These are phyloP conservation scores for Nineta flava DNA, from an alignment of 2,888 invertebrate genomes.

Conservation along the genomic window DNA sequence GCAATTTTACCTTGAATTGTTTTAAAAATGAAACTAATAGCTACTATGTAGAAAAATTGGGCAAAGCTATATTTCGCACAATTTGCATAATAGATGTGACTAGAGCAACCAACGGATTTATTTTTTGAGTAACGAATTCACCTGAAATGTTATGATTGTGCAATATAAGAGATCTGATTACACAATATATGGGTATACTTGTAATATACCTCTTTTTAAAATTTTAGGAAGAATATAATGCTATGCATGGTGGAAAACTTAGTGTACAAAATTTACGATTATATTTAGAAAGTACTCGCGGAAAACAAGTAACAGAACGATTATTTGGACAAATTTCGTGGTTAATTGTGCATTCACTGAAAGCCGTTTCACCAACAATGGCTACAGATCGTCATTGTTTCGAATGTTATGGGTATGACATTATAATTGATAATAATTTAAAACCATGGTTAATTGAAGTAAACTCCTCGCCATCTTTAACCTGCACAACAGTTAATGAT, in stretches of 20 bases:
- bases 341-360: conserved; percentile 83
- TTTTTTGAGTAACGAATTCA: too few relatives aligned
- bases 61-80: too few relatives aligned
- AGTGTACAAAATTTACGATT: conserved; percentile 80
- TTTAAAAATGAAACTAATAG: too few relatives aligned
- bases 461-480: conserved; percentile 90
- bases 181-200: too few relatives aligned
- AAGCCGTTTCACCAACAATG: conserved; percentile 84
- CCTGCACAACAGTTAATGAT: conserved; percentile 89
- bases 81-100: too few relatives aligned
- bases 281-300: conserved; percentile 80
- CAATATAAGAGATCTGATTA: too few relatives aligned
- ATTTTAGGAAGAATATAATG: conserved; percentile 76
- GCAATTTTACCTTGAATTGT: too few relatives aligned
- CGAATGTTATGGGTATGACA: conserved; percentile 92
- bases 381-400: conserved; percentile 85
- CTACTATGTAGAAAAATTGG: too few relatives aligned
- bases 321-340: conserved; percentile 79
- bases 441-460: conserved; percentile 91
- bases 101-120: too few relatives aligned
- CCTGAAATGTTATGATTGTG: too few relatives aligned
- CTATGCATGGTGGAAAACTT: conserved; percentile 87
- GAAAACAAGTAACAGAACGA: conserved; percentile 74
- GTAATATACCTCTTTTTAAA: too few relatives aligned
- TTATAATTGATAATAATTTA: conserved; percentile 84